Evolutionary conservation across 2,797 vertebrate genomes (phyloP).

Genomic region (Arnoldichthys spilopterus): DNA sequence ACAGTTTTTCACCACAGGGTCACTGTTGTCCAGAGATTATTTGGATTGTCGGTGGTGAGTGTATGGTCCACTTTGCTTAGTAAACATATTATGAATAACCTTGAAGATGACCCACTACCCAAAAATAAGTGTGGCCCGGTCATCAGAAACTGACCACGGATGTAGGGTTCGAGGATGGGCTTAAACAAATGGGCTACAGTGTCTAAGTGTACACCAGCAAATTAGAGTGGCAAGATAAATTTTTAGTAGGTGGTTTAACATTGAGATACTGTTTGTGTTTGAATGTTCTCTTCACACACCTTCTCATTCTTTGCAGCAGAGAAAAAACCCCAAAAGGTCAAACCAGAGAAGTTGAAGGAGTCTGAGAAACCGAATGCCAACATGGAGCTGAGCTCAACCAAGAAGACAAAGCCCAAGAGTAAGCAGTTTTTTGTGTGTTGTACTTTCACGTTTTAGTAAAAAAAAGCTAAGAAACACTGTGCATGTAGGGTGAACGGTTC

Average conservation of each 20-base stretch:
- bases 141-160: not conserved
- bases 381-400: slow-evolving; percentile 69
- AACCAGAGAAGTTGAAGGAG: slow-evolving; percentile 70
- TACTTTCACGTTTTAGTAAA: not conserved
- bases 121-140: not conserved
- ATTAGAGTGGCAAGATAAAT: not conserved
- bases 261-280: no score
- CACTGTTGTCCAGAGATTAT: not conserved
- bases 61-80: no score
- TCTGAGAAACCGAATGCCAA: slow-evolving; percentile 68
- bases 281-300: not conserved
- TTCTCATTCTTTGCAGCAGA: slow-evolving; percentile 64
- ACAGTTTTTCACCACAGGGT: not conserved
- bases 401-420: slow-evolving; percentile 71
- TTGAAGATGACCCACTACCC: no score
- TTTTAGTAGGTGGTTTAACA: no score
- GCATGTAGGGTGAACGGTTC: no score
- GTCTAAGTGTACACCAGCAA: not conserved
- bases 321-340: slow-evolving; percentile 70
- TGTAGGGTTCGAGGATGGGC: no score
- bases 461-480: not conserved
- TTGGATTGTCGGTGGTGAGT: no score
- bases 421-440: slow-evolving; percentile 60
- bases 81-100: no score
- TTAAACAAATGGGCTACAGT: not conserved